Conservation (phyloP, 2,113 vertebrate genomes). For the Dasyprocta punctata region DNA sequence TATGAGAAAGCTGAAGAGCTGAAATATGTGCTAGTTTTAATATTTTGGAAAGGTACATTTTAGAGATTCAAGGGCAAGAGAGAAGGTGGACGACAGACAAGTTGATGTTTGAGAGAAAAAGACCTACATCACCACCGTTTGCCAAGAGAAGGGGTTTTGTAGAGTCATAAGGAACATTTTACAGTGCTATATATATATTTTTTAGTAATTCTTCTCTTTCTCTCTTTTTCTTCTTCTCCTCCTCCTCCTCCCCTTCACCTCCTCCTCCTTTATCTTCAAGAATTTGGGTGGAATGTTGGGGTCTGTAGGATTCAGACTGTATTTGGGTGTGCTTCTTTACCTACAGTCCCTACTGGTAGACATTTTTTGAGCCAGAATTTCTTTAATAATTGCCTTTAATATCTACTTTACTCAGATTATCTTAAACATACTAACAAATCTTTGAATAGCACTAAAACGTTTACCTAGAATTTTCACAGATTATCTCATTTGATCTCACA, state of each 20-base stretch:
- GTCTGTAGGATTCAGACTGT: background rate
- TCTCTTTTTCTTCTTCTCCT: background rate
- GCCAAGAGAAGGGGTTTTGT: background rate
- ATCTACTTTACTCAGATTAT: constrained; percentile 41
- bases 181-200: background rate
- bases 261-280: background rate
- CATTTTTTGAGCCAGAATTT: background rate
- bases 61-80: background rate
- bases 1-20: background rate
- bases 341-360: background rate
- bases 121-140: no score
- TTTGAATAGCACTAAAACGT: constrained; percentile 56
- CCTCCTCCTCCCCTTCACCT: background rate
- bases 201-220: background rate
- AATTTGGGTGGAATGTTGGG: background rate
- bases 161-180: background rate
- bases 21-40: background rate
- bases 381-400: constrained; percentile 52
- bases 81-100: background rate
- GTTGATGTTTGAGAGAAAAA: background rate
- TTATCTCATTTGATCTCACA: constrained; percentile 65
- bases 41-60: constrained; percentile 9
- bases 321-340: background rate
- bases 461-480: constrained; percentile 55
- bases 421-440: constrained; percentile 53